phyloP scores from a whole-genome alignment of 2,888 invertebrate species.

The Bugula neritina region DNA sequence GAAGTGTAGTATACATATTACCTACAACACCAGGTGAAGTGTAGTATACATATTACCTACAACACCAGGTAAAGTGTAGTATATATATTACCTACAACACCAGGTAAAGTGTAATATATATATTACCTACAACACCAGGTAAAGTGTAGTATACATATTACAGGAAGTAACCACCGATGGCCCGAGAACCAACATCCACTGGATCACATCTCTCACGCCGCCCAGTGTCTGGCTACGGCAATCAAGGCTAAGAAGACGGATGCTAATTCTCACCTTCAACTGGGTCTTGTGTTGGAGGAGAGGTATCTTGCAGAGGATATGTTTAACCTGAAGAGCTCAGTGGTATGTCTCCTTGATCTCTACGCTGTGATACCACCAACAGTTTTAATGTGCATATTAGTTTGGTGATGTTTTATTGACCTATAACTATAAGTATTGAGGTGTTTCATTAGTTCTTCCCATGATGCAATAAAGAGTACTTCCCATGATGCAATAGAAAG shows the following conservation, averaged over 20 bases:
- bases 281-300: slow-evolving; percentile 48
- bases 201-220: slow-evolving; percentile 41
- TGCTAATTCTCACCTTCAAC: slow-evolving; percentile 42
- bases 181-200: slow-evolving; percentile 42
- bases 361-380: too few relatives aligned
- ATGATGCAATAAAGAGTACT: too few relatives aligned
- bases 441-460: too few relatives aligned
- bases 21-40: too few relatives aligned
- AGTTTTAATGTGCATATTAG: too few relatives aligned
- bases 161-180: slow-evolving; percentile 31
- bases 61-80: slow-evolving; percentile 13
- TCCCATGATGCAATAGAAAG: too few relatives aligned
- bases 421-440: too few relatives aligned
- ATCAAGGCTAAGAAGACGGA: slow-evolving; percentile 45
- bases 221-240: slow-evolving; percentile 43
- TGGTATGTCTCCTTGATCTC: neutral
- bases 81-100: slow-evolving; percentile 33
- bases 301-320: slow-evolving; percentile 48
- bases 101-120: too few relatives aligned
- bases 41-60: too few relatives aligned
- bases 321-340: slow-evolving; percentile 31
- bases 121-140: slow-evolving; percentile 32
- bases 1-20: too few relatives aligned
- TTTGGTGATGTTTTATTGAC: too few relatives aligned
- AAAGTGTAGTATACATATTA: neutral